Evolutionary conservation across 2,888 invertebrate genomes (phyloP), one percentile per base, ranked within the genome.

Genomic region (Drosophila recens): DNA sequence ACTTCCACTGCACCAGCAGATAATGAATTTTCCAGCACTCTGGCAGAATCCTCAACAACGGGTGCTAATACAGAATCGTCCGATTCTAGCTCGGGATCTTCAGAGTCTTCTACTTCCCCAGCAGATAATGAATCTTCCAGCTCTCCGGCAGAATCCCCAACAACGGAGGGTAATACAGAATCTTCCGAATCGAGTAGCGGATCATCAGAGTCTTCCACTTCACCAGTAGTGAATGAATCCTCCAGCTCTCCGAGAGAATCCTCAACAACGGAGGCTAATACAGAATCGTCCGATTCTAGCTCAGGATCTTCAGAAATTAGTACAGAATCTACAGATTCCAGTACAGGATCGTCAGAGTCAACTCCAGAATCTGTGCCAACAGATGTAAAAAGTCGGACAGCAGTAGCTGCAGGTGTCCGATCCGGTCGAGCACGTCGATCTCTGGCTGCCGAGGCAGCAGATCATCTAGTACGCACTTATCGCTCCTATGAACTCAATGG

Each of bases 391-490:
- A 15, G 4, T 15, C 15, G 13, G 43, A 2, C 20, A 34, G 38
- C 64, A 13, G 38, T 9, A 6, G 13, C 15, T 8, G 74, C 54
- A 0, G 66, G 40, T 1, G 8, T 51, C 0, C 62, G 54, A 8
- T 46, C 45, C 5, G 2, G 9, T 11, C 69, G 65, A 3, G 51
- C 38, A 9, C 71, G 72, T 40, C 78, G 80, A 5, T 78, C 86
- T 0, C 45, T 77, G 40, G 64, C 83, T 11, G 80, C 88, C 3
- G 62, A 48, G 11, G 89, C 86, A 20, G 63, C 90, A 10, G 78
- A 75, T 40, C 52, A 67, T 0, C 67, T 90, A 13, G 43, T 90
- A 0, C 66, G 66, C 2, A 90, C 83, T 23, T 90, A 91, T 76
- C 87, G 85, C 2, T 71, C 68, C n/a, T 49, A 65, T 34, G 64